Conservation (phyloP, 2,888 invertebrate species). For the Drosophila birchii region DNA sequence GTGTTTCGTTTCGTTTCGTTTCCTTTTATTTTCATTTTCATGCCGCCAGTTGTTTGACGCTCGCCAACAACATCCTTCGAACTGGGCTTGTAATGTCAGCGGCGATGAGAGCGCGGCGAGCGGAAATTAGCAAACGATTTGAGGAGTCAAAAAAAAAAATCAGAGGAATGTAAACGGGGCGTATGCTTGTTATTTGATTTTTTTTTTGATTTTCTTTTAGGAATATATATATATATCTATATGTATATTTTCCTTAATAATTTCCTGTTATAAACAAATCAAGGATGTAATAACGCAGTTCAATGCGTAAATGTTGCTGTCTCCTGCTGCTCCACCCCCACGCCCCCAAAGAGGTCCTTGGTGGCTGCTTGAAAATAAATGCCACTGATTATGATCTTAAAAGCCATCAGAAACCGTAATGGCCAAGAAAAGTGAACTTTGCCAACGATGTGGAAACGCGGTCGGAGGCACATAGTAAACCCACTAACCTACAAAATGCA, state of each 20-base stretch:
- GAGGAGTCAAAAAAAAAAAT: conserved; percentile 29
- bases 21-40: conserved; percentile 16
- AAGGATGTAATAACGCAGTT: conserved; percentile 81
- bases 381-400: conserved; percentile 75
- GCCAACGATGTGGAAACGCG: conserved; percentile 42
- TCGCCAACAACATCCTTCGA: conserved; percentile 45
- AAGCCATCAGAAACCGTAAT: conserved; percentile 62
- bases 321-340: not conserved
- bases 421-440: conserved; percentile 50
- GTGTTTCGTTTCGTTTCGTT: conserved; percentile 22
- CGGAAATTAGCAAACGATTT: conserved; percentile 81
- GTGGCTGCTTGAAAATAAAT: conserved; percentile 65
- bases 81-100: conserved; percentile 36
- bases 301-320: conserved; percentile 61
- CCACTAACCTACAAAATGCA: conserved; percentile 18
- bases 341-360: not conserved
- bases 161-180: conserved; percentile 35
- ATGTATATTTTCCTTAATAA: conserved; percentile 68
- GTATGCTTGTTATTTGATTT: conserved; percentile 70
- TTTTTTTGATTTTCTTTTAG: conserved; percentile 48
- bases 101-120: conserved; percentile 55
- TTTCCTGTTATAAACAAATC: conserved; percentile 79
- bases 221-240: conserved; percentile 14
- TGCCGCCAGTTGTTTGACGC: conserved; percentile 43
- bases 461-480: conserved; percentile 20